Base-by-base conservation (phyloP, 1,140 invertebrate species). In the Thaumatotibia leucotreta region DNA sequence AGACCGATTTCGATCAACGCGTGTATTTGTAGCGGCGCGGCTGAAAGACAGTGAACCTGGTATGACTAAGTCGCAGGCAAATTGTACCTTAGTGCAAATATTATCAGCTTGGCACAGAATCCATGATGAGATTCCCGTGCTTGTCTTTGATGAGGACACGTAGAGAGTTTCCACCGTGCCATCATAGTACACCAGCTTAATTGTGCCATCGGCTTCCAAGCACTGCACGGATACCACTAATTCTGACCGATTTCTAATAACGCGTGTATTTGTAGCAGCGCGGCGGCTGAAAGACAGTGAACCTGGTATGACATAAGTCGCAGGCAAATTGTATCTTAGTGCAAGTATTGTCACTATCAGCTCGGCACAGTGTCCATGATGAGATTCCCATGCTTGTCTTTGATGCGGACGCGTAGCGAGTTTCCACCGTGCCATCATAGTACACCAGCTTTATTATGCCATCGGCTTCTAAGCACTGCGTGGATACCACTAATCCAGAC, bases 371-470 rank as follows among this genome's bases (percentile, higher is more conserved):
- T 94, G 81, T 97, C 96, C 92, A 95, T 93, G 20, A 96, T 84
- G 0, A 98, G 91, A 79, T 95, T 95, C 2, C 97, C 97, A 84
- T 96, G 92, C 82, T 94, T 94, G 83, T 98, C 96, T 90, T 97
- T 98, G 3, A 98, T 92, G 50, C 97, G 92, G 95, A 97, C 0
- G 96, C 93, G 86, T 98, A 99, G 54, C 96, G 92, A 0, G 98
- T 98, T 92, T 99, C 4, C 1, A 11, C 10, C 9, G 6, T 11
- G 4, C 0, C 1, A 11, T 9, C 32, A 11, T 11, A 33, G 2
- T 0, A 1, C 8, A 11, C 9, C 32, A 20, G 2, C 8, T 17
- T 45, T 14, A 58, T 33, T 49, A 54, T 3, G n/a, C 31, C 65
- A 3, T 20, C n/a, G n/a, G n/a, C n/a, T n/a, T n/a, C n/a, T n/a